These are phyloP conservation scores for Danaus melanippus DNA, from an alignment of 1,140 invertebrate genomes.

Conservation along the genomic window DNA sequence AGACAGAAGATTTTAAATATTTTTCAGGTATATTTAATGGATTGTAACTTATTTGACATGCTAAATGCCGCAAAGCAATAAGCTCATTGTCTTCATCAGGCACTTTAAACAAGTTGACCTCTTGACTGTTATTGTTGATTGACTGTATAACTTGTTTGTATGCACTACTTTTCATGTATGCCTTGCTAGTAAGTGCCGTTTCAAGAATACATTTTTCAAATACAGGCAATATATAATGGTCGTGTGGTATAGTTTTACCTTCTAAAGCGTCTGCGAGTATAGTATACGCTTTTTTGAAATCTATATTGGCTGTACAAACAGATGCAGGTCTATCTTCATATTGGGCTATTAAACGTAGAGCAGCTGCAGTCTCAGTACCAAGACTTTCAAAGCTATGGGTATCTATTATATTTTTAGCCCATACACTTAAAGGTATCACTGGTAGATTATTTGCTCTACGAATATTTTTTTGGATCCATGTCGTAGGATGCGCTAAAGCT, in stretches of 20 bases:
- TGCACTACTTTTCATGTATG: constrained; percentile 31
- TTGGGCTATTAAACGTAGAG: constrained; percentile 52
- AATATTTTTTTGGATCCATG: constrained; percentile 18
- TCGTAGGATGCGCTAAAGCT: constrained; percentile 21
- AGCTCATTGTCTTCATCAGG: constrained; percentile 33
- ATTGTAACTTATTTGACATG: constrained; percentile 41
- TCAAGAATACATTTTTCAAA: constrained; percentile 50
- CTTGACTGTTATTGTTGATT: constrained; percentile 28
- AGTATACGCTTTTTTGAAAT: constrained; percentile 47
- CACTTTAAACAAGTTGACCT: constrained; percentile 25
- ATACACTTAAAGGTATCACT: constrained; percentile 35
- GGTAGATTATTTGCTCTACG: constrained; percentile 11
- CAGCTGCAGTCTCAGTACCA: constrained; percentile 45
- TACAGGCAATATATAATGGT: constrained; percentile 28
- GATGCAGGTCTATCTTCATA: constrained; percentile 42
- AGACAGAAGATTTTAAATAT: constrained; percentile 28
- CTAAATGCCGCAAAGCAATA: constrained; percentile 32
- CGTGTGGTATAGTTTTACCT: constrained; percentile 41
- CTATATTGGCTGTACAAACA: constrained; percentile 34
- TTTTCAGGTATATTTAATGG: constrained; percentile 45
- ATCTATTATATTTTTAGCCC: constrained; percentile 46
- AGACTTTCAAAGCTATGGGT: constrained; percentile 36
- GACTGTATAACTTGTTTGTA: constrained; percentile 30
- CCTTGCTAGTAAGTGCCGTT: constrained; percentile 45
- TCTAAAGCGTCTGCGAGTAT: constrained; percentile 56